Conservation (phyloP, 2,888 invertebrate genomes). For the Mythimna pallens region DNA sequence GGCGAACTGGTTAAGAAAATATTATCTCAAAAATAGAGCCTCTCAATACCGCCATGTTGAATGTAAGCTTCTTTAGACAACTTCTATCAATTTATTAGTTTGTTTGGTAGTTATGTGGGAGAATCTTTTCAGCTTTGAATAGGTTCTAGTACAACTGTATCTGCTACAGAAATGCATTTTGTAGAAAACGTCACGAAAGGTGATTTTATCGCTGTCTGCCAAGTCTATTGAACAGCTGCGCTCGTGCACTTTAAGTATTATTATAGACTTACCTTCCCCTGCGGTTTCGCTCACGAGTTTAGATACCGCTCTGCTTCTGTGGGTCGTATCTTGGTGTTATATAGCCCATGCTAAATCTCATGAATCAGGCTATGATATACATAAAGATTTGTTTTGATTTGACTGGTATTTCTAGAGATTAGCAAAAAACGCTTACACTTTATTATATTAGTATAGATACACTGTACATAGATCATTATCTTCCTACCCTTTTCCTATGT, state of each 20-base stretch:
- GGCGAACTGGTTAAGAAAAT: neutral
- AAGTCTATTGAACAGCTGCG: constrained; percentile 9
- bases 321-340: too few species aligned
- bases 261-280: too few species aligned
- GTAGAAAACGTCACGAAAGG: constrained; percentile 4
- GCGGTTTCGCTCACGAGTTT: too few species aligned
- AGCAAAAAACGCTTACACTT: too few species aligned
- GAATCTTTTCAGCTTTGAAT: neutral
- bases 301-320: too few species aligned
- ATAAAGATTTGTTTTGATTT: too few species aligned
- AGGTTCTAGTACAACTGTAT: neutral
- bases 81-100: neutral
- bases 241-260: neutral
- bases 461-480: too few species aligned
- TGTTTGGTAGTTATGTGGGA: neutral
- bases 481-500: too few species aligned
- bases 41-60: neutral
- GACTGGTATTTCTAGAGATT: too few species aligned
- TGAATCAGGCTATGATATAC: too few species aligned
- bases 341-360: too few species aligned
- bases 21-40: neutral
- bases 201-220: constrained; percentile 14
- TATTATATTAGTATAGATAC: too few species aligned
- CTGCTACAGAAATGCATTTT: neutral
- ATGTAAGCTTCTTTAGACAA: neutral